Conservation (phyloP, 1,140 invertebrate species). For the Tetraneura akinire region DNA sequence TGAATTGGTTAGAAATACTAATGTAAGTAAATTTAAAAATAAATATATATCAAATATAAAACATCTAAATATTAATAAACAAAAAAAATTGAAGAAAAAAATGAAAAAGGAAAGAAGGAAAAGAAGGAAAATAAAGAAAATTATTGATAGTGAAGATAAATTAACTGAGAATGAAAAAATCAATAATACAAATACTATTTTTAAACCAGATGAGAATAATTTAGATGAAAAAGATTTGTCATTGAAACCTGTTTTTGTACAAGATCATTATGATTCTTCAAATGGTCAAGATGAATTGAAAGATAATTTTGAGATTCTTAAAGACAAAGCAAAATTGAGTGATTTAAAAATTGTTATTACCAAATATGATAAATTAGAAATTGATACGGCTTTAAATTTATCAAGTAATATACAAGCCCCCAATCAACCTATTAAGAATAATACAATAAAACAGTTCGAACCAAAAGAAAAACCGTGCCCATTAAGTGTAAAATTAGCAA, state of each 20-base stretch:
- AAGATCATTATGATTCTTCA: not conserved
- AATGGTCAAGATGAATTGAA: not conserved
- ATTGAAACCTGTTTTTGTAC: not conserved
- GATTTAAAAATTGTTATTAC: slow-evolving; percentile 34
- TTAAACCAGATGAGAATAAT: not conserved
- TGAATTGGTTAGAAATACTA: not conserved
- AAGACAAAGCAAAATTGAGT: slow-evolving; percentile 13
- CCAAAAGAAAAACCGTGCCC: slow-evolving; percentile 2
- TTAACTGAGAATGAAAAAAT: not conserved
- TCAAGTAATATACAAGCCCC: not conserved
- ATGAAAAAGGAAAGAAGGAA: slow-evolving; percentile 18
- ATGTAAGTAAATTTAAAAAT: not conserved
- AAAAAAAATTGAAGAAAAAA: not conserved
- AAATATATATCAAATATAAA: not conserved
- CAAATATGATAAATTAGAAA: not conserved
- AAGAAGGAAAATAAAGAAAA: not conserved
- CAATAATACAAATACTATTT: not conserved
- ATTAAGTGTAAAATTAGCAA: slow-evolving; percentile 42
- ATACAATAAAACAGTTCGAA: not conserved
- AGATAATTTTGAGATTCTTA: slow-evolving; percentile 1
- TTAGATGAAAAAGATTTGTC: not conserved
- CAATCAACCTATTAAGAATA: not conserved
- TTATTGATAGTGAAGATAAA: not conserved
- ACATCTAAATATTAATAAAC: not conserved
- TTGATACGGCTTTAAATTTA: not conserved